Percentiles rank a stretch among this genome's conserved stretches.
Evolutionary conservation across 2,113 vertebrate species (phyloP).

Genomic region (Otus sunia): DNA sequence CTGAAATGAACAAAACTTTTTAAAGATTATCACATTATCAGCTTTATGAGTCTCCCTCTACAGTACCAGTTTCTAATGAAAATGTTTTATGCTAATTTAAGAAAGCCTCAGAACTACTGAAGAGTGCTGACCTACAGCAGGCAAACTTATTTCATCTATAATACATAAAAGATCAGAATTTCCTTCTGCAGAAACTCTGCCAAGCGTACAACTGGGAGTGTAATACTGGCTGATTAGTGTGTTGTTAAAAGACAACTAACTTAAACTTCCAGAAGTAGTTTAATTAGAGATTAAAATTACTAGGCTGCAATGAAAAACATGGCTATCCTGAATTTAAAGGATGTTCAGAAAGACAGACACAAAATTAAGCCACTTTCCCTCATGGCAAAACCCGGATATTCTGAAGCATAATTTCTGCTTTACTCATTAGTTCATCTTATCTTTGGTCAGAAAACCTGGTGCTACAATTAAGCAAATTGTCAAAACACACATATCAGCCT

Average conservation of each 20-base stretch:
- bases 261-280: background rate
- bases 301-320: background rate
- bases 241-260: background rate
- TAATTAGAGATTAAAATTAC: background rate
- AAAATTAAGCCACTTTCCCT: background rate
- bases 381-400: background rate
- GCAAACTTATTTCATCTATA: slow-evolving; percentile 37
- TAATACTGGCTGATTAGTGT: background rate
- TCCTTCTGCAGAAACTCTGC: slow-evolving; percentile 1
- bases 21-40: background rate
- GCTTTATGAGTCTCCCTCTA: background rate
- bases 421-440: background rate
- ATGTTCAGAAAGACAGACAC: background rate
- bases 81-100: background rate
- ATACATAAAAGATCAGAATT: slow-evolving; percentile 43
- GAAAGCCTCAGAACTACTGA: background rate
- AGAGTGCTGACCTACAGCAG: background rate
- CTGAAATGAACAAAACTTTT: background rate
- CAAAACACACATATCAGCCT: background rate
- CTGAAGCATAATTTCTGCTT: background rate
- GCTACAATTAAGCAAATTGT: background rate
- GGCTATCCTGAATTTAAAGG: background rate
- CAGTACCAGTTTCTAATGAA: background rate
- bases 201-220: background rate
- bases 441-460: background rate